Evolutionary conservation across 2,113 vertebrate species (phyloP).

Genomic region (Prochilodus magdalenae): DNA sequence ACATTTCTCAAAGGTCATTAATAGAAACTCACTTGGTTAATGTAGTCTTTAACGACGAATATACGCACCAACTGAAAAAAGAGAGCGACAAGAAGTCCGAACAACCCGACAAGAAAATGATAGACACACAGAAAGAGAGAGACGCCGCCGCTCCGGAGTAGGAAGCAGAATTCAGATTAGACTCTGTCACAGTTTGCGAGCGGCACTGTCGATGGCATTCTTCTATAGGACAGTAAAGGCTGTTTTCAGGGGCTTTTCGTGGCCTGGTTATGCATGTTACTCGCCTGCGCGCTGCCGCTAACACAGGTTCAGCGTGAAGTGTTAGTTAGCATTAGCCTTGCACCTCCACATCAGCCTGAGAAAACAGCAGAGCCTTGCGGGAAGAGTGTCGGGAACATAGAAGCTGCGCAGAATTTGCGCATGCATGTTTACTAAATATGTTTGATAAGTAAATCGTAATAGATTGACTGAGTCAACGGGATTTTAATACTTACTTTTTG

Average conservation of each 20-base stretch:
- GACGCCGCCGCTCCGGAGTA: not conserved
- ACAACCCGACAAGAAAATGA: not conserved
- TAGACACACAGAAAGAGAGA: not conserved
- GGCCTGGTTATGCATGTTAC: not conserved
- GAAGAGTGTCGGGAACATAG: not conserved
- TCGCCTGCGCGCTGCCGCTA: not conserved
- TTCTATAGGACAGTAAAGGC: not conserved
- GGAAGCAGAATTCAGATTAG: not conserved
- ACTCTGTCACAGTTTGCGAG: not conserved
- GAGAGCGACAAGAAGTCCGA: not conserved
- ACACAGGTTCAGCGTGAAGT: not conserved
- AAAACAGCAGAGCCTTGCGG: not conserved
- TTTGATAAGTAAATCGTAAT: not conserved
- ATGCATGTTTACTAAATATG: not conserved
- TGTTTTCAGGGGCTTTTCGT: not conserved
- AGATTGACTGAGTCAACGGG: no score
- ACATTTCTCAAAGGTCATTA: not conserved
- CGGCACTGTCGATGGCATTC: not conserved
- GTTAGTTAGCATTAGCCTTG: not conserved
- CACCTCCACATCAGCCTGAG: not conserved
- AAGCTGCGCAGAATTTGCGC: constrained; percentile 28
- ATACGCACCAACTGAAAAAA: not conserved
- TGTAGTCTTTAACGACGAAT: not conserved
- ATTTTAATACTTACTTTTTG: not conserved
- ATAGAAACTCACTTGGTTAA: not conserved